A percentile compares a stretch with the other conserved stretches of the same genome.
Conservation (phyloP, 2,113 vertebrate genomes). For the Leiothrix lutea region DNA sequence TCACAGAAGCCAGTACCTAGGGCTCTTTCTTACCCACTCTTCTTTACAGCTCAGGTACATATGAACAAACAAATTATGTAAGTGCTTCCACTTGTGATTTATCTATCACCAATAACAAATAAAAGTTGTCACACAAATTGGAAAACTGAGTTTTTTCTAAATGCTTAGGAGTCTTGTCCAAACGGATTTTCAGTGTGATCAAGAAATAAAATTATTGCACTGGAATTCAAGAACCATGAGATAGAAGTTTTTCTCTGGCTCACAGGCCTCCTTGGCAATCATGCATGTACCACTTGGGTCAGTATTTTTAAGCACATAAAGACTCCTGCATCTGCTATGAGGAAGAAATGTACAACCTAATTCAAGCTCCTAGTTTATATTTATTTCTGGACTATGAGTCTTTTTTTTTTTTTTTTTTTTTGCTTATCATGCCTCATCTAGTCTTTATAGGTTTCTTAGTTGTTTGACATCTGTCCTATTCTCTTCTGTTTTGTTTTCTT, state of each 20-base stretch:
- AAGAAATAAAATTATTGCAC: neutral
- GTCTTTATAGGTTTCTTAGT: neutral
- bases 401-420: neutral
- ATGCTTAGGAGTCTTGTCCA: neutral
- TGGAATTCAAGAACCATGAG: neutral
- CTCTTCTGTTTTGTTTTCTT: neutral
- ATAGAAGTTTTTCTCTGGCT: neutral
- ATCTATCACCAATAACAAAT: neutral
- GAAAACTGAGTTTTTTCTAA: neutral
- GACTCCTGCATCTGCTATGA: fast-evolving
- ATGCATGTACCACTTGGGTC: neutral
- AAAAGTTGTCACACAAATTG: neutral
- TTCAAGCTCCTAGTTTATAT: neutral
- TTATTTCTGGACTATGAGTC: neutral
- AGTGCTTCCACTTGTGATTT: neutral
- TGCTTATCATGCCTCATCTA: neutral
- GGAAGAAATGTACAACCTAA: neutral
- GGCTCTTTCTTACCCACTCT: neutral
- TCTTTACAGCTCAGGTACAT: neutral
- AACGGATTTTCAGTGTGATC: neutral
- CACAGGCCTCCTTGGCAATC: neutral
- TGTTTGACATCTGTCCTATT: neutral
- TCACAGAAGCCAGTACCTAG: neutral
- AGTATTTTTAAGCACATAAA: neutral
- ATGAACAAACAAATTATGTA: fast-evolving